A percentile compares a stretch with the other conserved stretches of the same genome.
phyloP scores from a whole-genome alignment of 2,888 invertebrate genomes.

The Lasioglossum malachurum region DNA sequence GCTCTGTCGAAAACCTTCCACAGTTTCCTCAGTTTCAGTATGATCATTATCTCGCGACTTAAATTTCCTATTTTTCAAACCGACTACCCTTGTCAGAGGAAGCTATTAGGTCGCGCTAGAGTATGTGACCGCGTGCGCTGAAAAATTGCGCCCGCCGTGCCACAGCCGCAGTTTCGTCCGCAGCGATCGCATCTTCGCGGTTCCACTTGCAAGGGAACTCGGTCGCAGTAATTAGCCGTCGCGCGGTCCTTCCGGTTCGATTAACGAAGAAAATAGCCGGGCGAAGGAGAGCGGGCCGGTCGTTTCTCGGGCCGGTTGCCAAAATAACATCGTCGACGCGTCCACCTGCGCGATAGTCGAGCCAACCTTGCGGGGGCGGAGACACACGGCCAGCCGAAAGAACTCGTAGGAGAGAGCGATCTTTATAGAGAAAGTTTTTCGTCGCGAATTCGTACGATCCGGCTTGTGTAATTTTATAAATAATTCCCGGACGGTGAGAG shows the following conservation, averaged over 20 bases:
- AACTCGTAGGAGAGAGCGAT: conserved; percentile 19
- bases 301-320: conserved; percentile 51
- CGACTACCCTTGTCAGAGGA: too few species aligned
- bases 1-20: too few species aligned
- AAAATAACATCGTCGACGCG: conserved; percentile 57
- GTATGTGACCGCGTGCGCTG: not conserved
- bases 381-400: conserved; percentile 16
- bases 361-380: not conserved
- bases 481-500: conserved; percentile 58
- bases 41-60: not conserved
- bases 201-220: conserved; percentile 61
- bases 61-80: too few species aligned
- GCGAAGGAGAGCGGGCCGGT: conserved; percentile 35
- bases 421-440: conserved; percentile 68
- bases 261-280: conserved; percentile 61
- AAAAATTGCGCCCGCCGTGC: not conserved
- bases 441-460: conserved; percentile 42
- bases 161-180: not conserved
- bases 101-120: too few species aligned
- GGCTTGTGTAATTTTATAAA: conserved; percentile 70
- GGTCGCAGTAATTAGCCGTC: conserved; percentile 61
- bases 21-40: not conserved
- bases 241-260: conserved; percentile 58
- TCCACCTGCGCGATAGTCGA: conserved; percentile 5
- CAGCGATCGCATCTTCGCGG: conserved; percentile 40